Evolutionary conservation across 2,888 invertebrate species (phyloP).

Genomic region (Drosophila villosipedis): DNA sequence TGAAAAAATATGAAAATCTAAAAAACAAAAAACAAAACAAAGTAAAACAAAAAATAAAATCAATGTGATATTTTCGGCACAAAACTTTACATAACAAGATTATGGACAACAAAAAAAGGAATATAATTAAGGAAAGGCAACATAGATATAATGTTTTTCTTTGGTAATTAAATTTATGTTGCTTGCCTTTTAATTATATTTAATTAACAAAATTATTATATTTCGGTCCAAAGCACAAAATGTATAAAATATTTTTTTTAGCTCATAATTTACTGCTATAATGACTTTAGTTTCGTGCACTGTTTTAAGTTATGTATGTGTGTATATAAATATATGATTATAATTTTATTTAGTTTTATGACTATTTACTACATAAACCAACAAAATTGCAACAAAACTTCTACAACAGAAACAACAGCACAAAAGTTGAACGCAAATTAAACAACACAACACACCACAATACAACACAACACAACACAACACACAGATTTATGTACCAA

Average conservation of each 20-base stretch:
- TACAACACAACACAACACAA: constrained; percentile 43
- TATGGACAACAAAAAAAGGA: constrained; percentile 35
- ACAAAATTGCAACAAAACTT: constrained; percentile 44
- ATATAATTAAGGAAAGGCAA: constrained; percentile 52
- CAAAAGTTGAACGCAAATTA: constrained; percentile 52
- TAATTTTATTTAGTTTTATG: constrained; percentile 69
- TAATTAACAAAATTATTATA: constrained; percentile 78
- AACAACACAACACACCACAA: constrained; percentile 20
- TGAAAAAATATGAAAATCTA: constrained; percentile 33
- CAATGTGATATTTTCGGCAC: constrained; percentile 83
- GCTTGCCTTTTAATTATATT: constrained; percentile 52
- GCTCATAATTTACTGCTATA: constrained; percentile 47
- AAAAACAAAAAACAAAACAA: constrained; percentile 18
- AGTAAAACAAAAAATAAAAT: constrained; percentile 57
- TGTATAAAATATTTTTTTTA: constrained; percentile 76
- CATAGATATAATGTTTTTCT: constrained; percentile 33
- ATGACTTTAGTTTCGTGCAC: constrained; percentile 54
- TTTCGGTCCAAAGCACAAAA: constrained; percentile 83
- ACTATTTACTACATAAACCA: constrained; percentile 50
- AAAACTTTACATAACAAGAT: constrained; percentile 74
- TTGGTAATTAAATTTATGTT: constrained; percentile 37
- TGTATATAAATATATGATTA: constrained; percentile 50
- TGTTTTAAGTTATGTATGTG: constrained; percentile 67
- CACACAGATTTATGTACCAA: constrained; percentile 83
- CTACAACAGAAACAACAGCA: constrained; percentile 49